Percentiles rank a stretch among this genome's conserved stretches.
These are phyloP conservation scores for Cynoglossus semilaevis DNA, from an alignment of 2,113 vertebrate genomes.

Conservation along the genomic window DNA sequence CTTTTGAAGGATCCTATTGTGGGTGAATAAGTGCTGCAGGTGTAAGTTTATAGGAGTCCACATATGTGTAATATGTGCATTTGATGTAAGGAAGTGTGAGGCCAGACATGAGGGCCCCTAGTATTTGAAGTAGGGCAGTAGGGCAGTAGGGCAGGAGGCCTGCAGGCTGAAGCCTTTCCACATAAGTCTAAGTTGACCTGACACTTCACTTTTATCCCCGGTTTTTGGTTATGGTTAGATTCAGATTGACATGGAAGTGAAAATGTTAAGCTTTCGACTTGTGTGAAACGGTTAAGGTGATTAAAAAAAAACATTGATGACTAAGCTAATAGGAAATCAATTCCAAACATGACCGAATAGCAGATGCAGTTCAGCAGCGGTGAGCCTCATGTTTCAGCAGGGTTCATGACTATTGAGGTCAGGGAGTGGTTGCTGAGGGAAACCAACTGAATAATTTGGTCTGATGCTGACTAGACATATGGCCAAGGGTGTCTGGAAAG, in stretches of 20 bases:
- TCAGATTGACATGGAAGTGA: neutral
- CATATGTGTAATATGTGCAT: neutral
- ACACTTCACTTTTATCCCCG: slow-evolving; percentile 19
- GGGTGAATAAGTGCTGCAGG: no score
- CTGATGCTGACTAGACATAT: slow-evolving; percentile 64
- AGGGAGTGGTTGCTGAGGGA: slow-evolving; percentile 27
- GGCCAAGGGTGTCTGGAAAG: slow-evolving; percentile 36
- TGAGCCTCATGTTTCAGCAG: neutral
- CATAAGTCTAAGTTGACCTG: slow-evolving; percentile 18
- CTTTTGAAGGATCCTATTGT: no score
- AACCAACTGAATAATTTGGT: slow-evolving; percentile 47
- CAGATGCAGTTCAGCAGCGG: neutral
- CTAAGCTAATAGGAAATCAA: neutral
- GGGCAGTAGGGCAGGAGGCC: slow-evolving; percentile 54
- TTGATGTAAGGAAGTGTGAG: neutral
- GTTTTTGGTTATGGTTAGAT: slow-evolving; percentile 17
- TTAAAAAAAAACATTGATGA: neutral
- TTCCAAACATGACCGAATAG: neutral
- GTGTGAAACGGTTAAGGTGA: neutral
- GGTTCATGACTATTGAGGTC: slow-evolving; percentile 11
- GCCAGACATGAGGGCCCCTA: slow-evolving; percentile 20
- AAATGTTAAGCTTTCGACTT: neutral
- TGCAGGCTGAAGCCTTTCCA: slow-evolving; percentile 7
- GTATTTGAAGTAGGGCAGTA: slow-evolving; percentile 57
- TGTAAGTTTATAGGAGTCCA: no score